Conservation (phyloP, 2,888 invertebrate species). For the Latrodectus hesperus region DNA sequence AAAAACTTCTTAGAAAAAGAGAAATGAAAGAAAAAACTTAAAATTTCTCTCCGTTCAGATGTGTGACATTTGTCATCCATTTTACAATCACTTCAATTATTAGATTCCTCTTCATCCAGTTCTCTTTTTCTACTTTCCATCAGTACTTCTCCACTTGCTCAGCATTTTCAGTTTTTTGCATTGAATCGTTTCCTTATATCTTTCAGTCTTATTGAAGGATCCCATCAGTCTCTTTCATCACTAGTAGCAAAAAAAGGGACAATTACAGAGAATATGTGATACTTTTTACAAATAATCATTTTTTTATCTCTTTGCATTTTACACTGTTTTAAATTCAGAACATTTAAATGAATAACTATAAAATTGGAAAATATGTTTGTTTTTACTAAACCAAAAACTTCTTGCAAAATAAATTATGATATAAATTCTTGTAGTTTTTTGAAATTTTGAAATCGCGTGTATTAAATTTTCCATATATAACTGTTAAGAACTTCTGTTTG, state of each 20-base stretch:
- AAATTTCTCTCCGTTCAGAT: not conserved
- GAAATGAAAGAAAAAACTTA: not conserved
- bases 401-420: too few species aligned
- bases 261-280: not conserved
- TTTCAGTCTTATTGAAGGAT: not conserved
- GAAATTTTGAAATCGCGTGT: too few species aligned
- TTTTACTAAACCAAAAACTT: too few species aligned
- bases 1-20: too few species aligned
- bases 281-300: not conserved
- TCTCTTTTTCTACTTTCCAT: not conserved
- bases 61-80: slow-evolving; percentile 23
- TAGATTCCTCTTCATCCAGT: not conserved
- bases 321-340: too few species aligned
- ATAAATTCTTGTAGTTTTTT: too few species aligned
- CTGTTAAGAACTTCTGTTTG: too few species aligned
- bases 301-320: too few species aligned
- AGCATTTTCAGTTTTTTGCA: not conserved
- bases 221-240: slow-evolving; percentile 19
- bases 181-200: not conserved
- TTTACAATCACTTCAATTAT: slow-evolving; percentile 34
- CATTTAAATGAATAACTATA: too few species aligned
- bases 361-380: too few species aligned
- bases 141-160: not conserved
- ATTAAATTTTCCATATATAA: too few species aligned
- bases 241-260: not conserved